Conservation (phyloP, 53 echinoderm and acorn worm genomes). For the Luidia sarsii region DNA sequence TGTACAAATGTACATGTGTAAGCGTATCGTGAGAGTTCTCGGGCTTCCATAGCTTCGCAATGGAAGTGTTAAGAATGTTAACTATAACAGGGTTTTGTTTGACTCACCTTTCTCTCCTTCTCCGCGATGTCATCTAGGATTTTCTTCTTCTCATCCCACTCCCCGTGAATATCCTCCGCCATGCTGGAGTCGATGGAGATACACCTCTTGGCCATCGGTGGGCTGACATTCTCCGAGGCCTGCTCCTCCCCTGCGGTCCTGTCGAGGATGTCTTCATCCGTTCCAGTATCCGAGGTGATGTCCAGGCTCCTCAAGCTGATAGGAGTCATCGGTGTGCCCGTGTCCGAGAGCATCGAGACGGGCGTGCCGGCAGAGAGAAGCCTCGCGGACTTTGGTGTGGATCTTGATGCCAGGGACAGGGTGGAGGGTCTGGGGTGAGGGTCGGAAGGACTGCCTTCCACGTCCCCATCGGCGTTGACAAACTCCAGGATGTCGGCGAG, state of each 20-base stretch:
- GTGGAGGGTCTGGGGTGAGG: slow-evolving; percentile 22
- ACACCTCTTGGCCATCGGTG: slow-evolving; percentile 48
- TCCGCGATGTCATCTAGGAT: slow-evolving; percentile 72
- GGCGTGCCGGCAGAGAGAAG: slow-evolving; percentile 38
- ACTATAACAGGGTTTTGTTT: too few relatives aligned
- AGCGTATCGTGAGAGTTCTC: too few relatives aligned
- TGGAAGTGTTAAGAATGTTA: too few relatives aligned
- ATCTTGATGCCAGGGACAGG: slow-evolving; percentile 9
- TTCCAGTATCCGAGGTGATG: slow-evolving; percentile 16
- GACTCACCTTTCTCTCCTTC: slow-evolving; percentile 58
- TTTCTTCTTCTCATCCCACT: slow-evolving; percentile 78
- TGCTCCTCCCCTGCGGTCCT: neutral
- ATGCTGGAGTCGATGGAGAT: slow-evolving; percentile 77
- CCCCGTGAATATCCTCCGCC: slow-evolving; percentile 69
- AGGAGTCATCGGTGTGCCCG: slow-evolving; percentile 32
- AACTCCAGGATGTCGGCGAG: slow-evolving; percentile 44
- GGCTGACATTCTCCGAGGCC: neutral
- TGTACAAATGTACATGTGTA: too few relatives aligned
- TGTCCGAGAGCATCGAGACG: slow-evolving; percentile 19
- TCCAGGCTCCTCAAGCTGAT: slow-evolving; percentile 32
- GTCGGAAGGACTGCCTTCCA: slow-evolving; percentile 17
- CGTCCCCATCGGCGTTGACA: slow-evolving; percentile 35
- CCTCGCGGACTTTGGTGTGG: slow-evolving; percentile 25
- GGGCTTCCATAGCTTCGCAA: too few relatives aligned
- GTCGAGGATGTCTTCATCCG: neutral